Percentiles rank a stretch among this genome's conserved stretches.
These are phyloP conservation scores for Luscinia luscinia DNA, from an alignment of 2,797 vertebrate species.

Conservation along the genomic window DNA sequence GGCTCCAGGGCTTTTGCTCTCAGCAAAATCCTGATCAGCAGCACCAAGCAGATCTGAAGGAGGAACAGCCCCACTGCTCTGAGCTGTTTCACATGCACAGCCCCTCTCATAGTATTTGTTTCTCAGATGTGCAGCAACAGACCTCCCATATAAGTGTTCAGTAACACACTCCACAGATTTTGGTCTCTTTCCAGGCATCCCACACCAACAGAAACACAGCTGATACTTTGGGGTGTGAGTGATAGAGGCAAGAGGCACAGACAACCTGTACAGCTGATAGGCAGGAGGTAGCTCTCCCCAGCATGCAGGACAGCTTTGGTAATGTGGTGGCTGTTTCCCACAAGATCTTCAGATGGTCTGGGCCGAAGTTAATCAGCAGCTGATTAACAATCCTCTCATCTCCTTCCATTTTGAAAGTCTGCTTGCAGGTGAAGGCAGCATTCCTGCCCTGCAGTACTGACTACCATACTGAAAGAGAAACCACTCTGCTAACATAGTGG, in stretches of 20 bases:
- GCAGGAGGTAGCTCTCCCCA: background rate
- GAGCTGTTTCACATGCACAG: background rate
- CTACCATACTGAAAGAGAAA: background rate
- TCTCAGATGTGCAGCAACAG: slow-evolving; percentile 41
- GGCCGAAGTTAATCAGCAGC: background rate
- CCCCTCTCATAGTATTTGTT: background rate
- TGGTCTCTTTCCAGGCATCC: background rate
- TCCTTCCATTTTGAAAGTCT: background rate
- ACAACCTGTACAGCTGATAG: background rate
- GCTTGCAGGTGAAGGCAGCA: background rate
- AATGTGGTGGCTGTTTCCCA: background rate
- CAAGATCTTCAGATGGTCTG: background rate
- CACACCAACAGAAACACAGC: background rate
- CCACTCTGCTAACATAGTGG: background rate
- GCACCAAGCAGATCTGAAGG: slow-evolving; percentile 3
- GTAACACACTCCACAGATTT: background rate
- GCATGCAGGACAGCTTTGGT: background rate
- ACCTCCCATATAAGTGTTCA: background rate
- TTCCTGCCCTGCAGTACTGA: background rate
- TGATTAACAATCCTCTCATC: background rate
- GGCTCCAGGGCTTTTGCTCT: background rate
- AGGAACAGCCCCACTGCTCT: background rate
- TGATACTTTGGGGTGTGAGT: background rate
- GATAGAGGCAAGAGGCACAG: background rate
- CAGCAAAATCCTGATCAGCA: background rate